These are phyloP conservation scores for Toxotes jaculatrix DNA, from an alignment of 2,113 vertebrate genomes.

Conservation along the genomic window DNA sequence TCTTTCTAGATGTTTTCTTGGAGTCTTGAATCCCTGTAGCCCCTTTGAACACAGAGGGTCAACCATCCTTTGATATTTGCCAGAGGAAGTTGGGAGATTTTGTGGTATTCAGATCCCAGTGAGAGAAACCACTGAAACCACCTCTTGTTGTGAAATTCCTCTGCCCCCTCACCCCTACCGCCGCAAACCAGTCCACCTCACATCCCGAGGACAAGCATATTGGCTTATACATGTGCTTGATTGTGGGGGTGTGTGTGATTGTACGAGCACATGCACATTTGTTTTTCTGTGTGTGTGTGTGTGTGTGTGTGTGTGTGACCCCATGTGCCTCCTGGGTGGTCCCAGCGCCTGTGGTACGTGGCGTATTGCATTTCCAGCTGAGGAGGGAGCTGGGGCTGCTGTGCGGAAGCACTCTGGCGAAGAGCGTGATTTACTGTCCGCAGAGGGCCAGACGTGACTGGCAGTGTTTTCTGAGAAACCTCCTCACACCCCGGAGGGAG, in stretches of 20 bases:
- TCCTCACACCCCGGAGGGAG: constrained; percentile 49
- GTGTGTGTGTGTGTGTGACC: constrained; percentile 52
- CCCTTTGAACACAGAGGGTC: constrained; percentile 39
- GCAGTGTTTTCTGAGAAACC: constrained; percentile 71
- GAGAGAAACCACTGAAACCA: constrained; percentile 73
- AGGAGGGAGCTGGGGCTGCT: constrained; percentile 59
- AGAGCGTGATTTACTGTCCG: constrained; percentile 74
- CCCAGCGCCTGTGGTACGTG: constrained; percentile 51
- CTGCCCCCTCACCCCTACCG: constrained; percentile 49
- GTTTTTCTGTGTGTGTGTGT: constrained; percentile 51
- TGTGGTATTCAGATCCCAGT: constrained; percentile 62
- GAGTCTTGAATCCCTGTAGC: constrained; percentile 9
- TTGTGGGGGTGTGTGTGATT: constrained; percentile 44
- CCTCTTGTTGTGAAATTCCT: constrained; percentile 74
- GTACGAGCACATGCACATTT: constrained; percentile 47
- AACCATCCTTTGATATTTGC: constrained; percentile 53
- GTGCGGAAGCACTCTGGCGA: constrained; percentile 62
- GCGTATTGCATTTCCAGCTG: constrained; percentile 77
- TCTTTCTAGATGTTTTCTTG: constrained; percentile 28
- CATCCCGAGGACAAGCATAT: constrained; percentile 51
- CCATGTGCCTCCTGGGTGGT: constrained; percentile 78
- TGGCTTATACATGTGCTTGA: constrained; percentile 23
- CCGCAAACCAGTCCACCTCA: constrained; percentile 62
- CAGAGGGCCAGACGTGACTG: constrained; percentile 72
- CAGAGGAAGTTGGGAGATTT: constrained; percentile 68